These are phyloP conservation scores for Hypotaenidia okinawae DNA, from an alignment of 2,797 vertebrate species.

Conservation along the genomic window DNA sequence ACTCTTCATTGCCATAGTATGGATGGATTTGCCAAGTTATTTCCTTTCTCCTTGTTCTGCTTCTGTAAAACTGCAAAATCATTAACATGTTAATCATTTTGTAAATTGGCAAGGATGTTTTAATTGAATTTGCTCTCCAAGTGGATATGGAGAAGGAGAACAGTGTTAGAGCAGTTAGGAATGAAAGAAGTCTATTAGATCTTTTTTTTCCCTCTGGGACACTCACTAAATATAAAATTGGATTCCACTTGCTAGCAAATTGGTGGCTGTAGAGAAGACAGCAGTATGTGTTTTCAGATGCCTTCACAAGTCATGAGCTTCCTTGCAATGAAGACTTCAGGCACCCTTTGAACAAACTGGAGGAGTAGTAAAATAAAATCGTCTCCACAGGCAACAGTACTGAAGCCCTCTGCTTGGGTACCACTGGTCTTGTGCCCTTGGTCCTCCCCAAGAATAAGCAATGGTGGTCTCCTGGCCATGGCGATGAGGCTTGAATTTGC, in stretches of 20 bases:
- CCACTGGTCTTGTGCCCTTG: background rate
- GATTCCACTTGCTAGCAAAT: background rate
- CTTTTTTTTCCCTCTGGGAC: background rate
- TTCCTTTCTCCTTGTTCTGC: background rate
- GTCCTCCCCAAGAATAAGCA: background rate
- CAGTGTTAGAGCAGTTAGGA: background rate
- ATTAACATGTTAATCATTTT: conserved; percentile 47
- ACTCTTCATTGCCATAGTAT: background rate
- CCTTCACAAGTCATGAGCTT: background rate
- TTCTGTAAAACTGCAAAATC: background rate
- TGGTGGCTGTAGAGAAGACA: background rate
- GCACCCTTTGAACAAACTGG: background rate
- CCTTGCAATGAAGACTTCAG: background rate
- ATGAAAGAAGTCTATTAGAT: background rate
- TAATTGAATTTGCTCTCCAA: conserved; percentile 41
- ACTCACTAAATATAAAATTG: background rate
- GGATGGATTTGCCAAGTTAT: background rate
- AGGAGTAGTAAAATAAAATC: background rate
- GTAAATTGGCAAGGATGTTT: conserved; percentile 29
- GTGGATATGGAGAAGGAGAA: background rate
- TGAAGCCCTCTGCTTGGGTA: background rate
- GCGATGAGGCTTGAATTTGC: background rate
- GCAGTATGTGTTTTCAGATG: background rate
- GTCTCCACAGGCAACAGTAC: background rate
- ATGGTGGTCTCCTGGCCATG: accelerated